Evolutionary conservation across 2,797 vertebrate genomes (phyloP).

Genomic region (Phoebastria nigripes): DNA sequence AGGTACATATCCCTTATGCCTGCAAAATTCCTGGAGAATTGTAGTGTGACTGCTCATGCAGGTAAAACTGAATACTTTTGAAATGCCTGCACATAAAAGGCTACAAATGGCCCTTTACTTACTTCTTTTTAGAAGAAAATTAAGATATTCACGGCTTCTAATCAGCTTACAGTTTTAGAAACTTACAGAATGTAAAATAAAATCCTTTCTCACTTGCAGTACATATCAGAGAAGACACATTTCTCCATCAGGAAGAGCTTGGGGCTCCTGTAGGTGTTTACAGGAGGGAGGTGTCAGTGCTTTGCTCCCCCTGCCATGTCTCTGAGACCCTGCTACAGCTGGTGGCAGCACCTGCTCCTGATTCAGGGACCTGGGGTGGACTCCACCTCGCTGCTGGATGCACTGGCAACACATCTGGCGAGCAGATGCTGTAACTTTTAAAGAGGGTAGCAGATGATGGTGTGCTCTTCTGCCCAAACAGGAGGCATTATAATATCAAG

Average conservation of each 20-base stretch:
- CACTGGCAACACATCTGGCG: not conserved
- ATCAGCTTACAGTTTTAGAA: not conserved
- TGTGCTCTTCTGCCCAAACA: not conserved
- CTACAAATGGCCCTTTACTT: not conserved
- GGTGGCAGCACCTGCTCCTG: not conserved
- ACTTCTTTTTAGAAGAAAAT: not conserved
- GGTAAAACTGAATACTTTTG: not conserved
- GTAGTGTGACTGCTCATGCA: not conserved
- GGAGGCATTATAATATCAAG: not conserved
- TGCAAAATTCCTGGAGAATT: not conserved
- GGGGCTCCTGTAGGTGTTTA: not conserved
- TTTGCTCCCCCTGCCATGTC: not conserved
- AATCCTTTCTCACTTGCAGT: not conserved
- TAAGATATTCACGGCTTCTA: not conserved
- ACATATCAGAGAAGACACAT: not conserved
- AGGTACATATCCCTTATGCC: not conserved
- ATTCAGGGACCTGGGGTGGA: not conserved
- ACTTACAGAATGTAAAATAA: not conserved
- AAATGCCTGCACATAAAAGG: not conserved
- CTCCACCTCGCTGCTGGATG: not conserved
- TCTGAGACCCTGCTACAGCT: not conserved
- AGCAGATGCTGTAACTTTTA: not conserved
- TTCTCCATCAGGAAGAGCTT: not conserved
- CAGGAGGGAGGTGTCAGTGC: not conserved
- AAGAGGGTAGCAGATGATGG: not conserved